These are phyloP conservation scores for Piscicola geometra DNA, from an alignment of 2,888 invertebrate genomes.

Conservation along the genomic window DNA sequence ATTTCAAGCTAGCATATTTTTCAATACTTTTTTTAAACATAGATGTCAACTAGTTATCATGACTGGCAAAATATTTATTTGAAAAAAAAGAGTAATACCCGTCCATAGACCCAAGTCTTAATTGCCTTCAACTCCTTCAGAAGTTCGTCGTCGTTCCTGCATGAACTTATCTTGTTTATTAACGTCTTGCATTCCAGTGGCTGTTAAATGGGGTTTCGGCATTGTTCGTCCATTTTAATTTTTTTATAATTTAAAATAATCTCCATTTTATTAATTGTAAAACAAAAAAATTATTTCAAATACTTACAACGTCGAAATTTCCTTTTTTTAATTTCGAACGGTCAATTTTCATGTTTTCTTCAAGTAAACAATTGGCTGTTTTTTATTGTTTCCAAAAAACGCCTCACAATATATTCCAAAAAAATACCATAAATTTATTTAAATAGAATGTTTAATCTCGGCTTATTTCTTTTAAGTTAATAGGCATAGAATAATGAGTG, in stretches of 20 bases:
- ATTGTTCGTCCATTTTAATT: not conserved
- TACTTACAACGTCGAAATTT: conserved; percentile 71
- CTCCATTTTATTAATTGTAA: not conserved
- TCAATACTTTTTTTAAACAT: no score
- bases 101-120: conserved; percentile 77
- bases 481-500: not conserved
- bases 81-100: conserved; percentile 58
- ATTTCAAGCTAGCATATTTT: no score
- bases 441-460: not conserved
- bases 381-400: conserved; percentile 5
- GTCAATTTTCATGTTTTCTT: conserved; percentile 70
- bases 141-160: conserved; percentile 61
- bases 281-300: not conserved
- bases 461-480: not conserved
- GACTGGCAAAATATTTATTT: not conserved
- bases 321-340: conserved; percentile 74
- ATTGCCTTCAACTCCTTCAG: conserved; percentile 68
- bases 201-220: conserved; percentile 43
- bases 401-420: not conserved
- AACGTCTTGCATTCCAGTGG: conserved; percentile 69
- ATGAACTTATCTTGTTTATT: conserved; percentile 69
- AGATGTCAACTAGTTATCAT: not conserved
- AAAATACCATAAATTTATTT: not conserved
- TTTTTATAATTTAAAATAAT: not conserved
- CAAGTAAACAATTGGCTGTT: not conserved